Base-by-base conservation (phyloP, 2,113 vertebrate species). In the Xyrauchen texanus region DNA sequence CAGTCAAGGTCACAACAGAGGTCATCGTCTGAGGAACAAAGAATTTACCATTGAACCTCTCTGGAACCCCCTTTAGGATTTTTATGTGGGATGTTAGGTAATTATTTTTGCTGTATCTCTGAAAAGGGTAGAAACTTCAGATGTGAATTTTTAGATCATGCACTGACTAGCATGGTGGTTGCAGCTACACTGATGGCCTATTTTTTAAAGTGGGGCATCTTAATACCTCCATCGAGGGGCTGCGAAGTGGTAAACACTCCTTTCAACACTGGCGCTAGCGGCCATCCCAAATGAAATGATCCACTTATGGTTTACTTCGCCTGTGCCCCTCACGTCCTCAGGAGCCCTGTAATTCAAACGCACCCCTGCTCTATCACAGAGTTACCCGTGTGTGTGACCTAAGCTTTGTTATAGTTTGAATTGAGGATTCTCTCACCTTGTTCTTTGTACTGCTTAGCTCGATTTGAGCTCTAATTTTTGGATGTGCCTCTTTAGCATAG, bases 151-250 rank as follows among this genome's bases (percentile, higher is more conserved):
- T 15, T 76, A 58, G 45, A 34, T 71, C 3, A 7, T 73, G 15
- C 73, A 76, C 83, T 85, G 84, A 77, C 77, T 62, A 63, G 62
- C 12, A 85, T 87, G 45, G 49, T 8, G 63, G 68, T 87, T 52
- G 21, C 84, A 80, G 76, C 88, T 79, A 86, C 88, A 89, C 88
- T 86, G 86, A 88, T 91, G 91, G 87, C 90, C 90, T 91, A 91
- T 85, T 91, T 92, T 89, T 63, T 63, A 52, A 75, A 75, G 72
- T 75, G 72, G 72, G 46, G 69, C 88, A 76, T 78, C 86, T 86
- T 90, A 88, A 90, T 90, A 88, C 88, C 88, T 87, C 87, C 84
- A 71, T 46, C 8, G 62, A 75, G 77, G 70, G 84, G 71, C 80
- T 64, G 53, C 61, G 45, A 76, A 76, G 72, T 80, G 76, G 79